Evolutionary conservation across 2,888 invertebrate genomes (phyloP), one percentile per base, ranked within the genome.

Genomic region (Ochropacha duplaris): DNA sequence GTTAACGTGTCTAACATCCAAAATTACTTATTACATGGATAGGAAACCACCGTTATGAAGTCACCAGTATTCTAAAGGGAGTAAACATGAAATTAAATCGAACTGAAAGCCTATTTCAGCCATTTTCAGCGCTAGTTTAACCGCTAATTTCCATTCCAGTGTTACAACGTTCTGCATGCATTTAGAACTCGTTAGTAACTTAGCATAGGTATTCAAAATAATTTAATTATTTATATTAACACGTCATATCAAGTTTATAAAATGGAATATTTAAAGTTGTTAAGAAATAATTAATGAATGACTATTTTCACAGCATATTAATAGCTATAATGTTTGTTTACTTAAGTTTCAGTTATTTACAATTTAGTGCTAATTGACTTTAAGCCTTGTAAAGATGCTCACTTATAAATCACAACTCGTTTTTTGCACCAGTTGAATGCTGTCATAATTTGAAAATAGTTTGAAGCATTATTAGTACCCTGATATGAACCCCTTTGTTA

Each of bases 1-100:
- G 57, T 64, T 70, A 66, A 73, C 78, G 73, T 74, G 71, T 74
- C 62, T 62, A 56, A 70, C 69, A 72, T 72, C 19, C 57, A 58
- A 61, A 71, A 71, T 74, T 61, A 74, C 61, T 62, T 55, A 58
- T 61, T 50, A 55, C 39, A 57, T 58, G 57, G 57, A 58, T 72
- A 68, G 63, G 68, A 67, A 72, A 68, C 60, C 61, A 57, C 61
- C 58, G 57, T 49, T 56, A 60, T 74, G 69, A 71, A 67, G 63
- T 75, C 71, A 75, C 56, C 60, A 58, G 57, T 62, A 65, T 34
- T 19, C 16, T 16, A 34, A 22, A 22, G 11, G 8, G 22, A 9
- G 16, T n/a, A 6, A 39, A 44, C n/a, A 4, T 22, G 1, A 22
- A 50, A 54, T 56, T 4, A 14, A 58, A 66, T 61, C 16, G 34